These are phyloP conservation scores for Sylvilagus bachmani DNA, from an alignment of 2,113 vertebrate species.

Conservation along the genomic window DNA sequence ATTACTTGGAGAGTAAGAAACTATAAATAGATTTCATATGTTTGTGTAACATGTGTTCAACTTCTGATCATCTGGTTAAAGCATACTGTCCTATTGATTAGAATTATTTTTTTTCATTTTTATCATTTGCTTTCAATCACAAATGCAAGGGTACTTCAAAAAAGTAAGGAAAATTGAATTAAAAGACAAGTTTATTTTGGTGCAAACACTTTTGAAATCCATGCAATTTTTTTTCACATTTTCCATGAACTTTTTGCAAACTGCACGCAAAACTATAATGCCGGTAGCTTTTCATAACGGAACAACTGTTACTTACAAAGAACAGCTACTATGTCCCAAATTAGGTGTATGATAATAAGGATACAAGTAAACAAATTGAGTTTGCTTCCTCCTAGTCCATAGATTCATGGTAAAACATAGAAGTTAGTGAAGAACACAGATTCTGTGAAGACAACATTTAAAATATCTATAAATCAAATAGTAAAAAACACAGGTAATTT, in stretches of 20 bases:
- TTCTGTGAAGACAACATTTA: neutral
- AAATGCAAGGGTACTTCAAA: neutral
- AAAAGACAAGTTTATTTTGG: too few relatives aligned
- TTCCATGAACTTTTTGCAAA: too few relatives aligned
- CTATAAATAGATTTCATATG: constrained; percentile 46
- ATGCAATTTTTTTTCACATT: too few relatives aligned
- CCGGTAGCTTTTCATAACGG: neutral
- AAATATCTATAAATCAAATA: too few relatives aligned
- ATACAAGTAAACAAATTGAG: neutral
- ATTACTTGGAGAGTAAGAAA: constrained; percentile 45
- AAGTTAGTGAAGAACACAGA: neutral
- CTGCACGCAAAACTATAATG: neutral
- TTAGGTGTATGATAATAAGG: neutral
- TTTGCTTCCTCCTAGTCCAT: neutral
- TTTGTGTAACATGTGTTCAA: constrained; percentile 49
- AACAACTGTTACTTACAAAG: constrained; percentile 24
- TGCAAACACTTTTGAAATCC: too few relatives aligned
- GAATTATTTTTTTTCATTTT: constrained; percentile 41
- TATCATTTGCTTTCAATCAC: constrained; percentile 5
- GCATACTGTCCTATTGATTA: constrained; percentile 11
- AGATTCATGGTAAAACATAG: neutral
- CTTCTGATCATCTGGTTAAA: constrained; percentile 44
- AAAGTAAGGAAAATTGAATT: too few relatives aligned
- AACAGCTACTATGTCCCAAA: neutral
- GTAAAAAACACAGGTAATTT: too few relatives aligned